These are phyloP conservation scores for Rhamphomyia laevipes DNA, from an alignment of 2,888 invertebrate genomes.

Conservation along the genomic window DNA sequence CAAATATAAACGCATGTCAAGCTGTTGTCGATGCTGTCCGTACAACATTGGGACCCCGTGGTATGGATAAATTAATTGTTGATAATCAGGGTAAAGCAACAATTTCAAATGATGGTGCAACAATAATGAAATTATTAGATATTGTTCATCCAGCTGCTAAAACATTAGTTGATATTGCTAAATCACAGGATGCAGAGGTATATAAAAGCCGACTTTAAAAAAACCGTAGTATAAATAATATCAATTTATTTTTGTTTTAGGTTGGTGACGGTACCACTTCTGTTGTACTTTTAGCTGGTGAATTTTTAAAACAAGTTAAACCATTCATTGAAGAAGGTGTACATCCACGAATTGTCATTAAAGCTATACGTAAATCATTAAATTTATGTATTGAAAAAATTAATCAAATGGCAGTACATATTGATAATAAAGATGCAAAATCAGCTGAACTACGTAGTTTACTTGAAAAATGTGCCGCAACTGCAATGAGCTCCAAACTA, in stretches of 20 bases:
- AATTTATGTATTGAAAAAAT: conserved; percentile 71
- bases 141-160: conserved; percentile 97
- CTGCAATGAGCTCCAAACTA: conserved; percentile 93
- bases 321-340: conserved; percentile 92
- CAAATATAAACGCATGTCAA: conserved; percentile 96
- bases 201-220: too few relatives aligned
- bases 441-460: conserved; percentile 34
- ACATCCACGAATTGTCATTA: conserved; percentile 87
- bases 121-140: conserved; percentile 95
- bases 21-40: conserved; percentile 87
- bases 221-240: too few relatives aligned
- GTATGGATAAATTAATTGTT: conserved; percentile 98
- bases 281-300: conserved; percentile 90
- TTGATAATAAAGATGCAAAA: conserved; percentile 55
- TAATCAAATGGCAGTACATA: conserved; percentile 67
- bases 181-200: conserved; percentile 97
- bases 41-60: conserved; percentile 95
- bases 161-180: conserved; percentile 96
- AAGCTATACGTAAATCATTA: conserved; percentile 77
- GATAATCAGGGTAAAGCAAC: conserved; percentile 81
- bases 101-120: conserved; percentile 98
- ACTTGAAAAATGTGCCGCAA: conserved; percentile 83
- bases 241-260: conserved; percentile 42
- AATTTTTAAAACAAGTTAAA: conserved; percentile 88
- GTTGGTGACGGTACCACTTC: conserved; percentile 99